Percentiles rank a stretch among this genome's conserved stretches.
These are phyloP conservation scores for Sebastes miniatus DNA, from an alignment of 2,797 vertebrate species.

Conservation along the genomic window DNA sequence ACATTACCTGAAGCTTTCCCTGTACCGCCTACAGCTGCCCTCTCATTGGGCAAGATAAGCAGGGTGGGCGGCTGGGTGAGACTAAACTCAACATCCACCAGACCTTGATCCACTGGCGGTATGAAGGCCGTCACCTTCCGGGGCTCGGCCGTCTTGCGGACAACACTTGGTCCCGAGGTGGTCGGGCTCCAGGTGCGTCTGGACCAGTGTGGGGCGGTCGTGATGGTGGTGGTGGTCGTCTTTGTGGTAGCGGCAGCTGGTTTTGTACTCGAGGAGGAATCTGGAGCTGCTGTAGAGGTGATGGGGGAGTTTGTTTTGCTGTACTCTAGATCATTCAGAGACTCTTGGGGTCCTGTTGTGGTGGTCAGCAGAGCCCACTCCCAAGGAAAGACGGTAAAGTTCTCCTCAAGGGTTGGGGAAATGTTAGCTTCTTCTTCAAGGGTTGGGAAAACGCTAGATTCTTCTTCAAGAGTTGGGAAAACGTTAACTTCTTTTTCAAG, in stretches of 20 bases:
- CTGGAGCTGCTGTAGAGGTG: conserved; percentile 5
- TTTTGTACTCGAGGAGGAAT: conserved; percentile 32
- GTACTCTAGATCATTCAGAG: conserved; percentile 65
- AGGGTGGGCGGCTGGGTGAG: conserved; percentile 71
- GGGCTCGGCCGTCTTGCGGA: conserved; percentile 54
- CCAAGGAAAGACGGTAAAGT: conserved; percentile 58
- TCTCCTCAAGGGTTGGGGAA: conserved; percentile 22
- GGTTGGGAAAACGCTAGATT: background rate
- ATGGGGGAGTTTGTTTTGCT: conserved; percentile 40
- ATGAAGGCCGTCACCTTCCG: conserved; percentile 57
- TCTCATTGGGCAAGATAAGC: conserved; percentile 79
- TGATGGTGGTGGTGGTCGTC: conserved; percentile 6
- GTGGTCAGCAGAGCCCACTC: conserved; percentile 52
- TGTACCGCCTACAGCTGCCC: conserved; percentile 83
- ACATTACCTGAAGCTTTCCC: conserved; percentile 83
- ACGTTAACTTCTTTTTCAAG: background rate
- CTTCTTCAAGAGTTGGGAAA: background rate
- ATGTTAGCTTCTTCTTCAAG: background rate
- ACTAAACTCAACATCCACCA: conserved; percentile 67
- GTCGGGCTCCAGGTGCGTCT: conserved; percentile 61
- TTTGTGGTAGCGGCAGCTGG: conserved; percentile 1
- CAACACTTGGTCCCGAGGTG: conserved; percentile 34
- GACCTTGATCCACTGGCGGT: conserved; percentile 79
- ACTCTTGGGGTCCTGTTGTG: conserved; percentile 65
- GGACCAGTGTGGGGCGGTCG: conserved; percentile 39